Percentiles rank a stretch among this genome's conserved stretches.
Conservation (phyloP, 1,140 invertebrate genomes). For the Amyelois transitella region DNA sequence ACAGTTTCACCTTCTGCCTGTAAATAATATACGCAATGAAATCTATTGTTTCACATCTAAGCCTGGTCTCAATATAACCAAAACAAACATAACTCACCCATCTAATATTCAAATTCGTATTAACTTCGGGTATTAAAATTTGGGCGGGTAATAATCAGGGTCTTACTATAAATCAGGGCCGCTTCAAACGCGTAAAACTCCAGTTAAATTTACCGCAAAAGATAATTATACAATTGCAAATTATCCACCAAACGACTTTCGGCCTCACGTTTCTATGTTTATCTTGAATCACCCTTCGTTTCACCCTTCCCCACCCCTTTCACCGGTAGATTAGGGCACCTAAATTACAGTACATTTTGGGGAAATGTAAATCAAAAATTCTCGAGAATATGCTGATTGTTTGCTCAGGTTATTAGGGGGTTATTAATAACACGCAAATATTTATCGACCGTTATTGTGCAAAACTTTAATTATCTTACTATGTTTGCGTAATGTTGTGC, state of each 20-base stretch:
- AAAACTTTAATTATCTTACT: too few species aligned
- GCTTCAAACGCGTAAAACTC: slow-evolving; percentile 45
- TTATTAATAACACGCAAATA: too few species aligned
- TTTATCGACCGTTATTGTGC: too few species aligned
- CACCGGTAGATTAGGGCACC: slow-evolving; percentile 31
- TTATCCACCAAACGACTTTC: slow-evolving; percentile 29
- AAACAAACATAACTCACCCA: background rate
- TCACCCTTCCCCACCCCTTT: slow-evolving; percentile 52
- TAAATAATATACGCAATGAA: slow-evolving; percentile 1
- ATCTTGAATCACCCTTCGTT: slow-evolving; percentile 65
- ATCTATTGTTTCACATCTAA: background rate
- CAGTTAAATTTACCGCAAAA: slow-evolving; percentile 47
- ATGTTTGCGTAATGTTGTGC: too few species aligned
- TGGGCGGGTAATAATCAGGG: background rate
- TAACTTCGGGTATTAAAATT: background rate
- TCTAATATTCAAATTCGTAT: background rate
- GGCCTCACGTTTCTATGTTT: slow-evolving; percentile 50
- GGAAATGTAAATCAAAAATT: slow-evolving; percentile 22
- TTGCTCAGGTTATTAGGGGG: slow-evolving; percentile 8
- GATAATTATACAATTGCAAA: slow-evolving; percentile 68
- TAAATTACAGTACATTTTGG: slow-evolving; percentile 35
- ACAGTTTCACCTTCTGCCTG: too few species aligned
- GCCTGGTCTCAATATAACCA: background rate
- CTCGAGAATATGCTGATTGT: slow-evolving; percentile 5
- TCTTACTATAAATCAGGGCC: slow-evolving; percentile 27